Conservation (phyloP, 2,888 invertebrate genomes). For the Cryptus armator region DNA sequence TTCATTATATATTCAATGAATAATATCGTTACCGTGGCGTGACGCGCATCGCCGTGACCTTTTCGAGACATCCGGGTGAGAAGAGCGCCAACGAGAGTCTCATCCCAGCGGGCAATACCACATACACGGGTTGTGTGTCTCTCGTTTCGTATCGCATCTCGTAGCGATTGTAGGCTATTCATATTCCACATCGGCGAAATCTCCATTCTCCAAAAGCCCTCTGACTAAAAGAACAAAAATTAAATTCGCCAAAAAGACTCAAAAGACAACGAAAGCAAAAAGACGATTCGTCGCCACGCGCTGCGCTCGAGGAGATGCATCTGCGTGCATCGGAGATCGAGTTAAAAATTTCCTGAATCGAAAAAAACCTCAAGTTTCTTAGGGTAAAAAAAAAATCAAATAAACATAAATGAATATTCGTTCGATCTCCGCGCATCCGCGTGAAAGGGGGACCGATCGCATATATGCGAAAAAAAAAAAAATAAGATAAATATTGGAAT, state of each 20-base stretch:
- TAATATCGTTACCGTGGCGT: constrained; percentile 59
- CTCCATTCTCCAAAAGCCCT: not conserved
- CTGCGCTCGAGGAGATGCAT: constrained; percentile 11
- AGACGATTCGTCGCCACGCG: constrained; percentile 26
- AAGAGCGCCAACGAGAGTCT: constrained; percentile 60
- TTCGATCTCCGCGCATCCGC: not conserved
- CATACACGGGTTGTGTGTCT: not conserved
- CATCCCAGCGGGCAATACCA: constrained; percentile 47
- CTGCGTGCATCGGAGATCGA: constrained; percentile 19
- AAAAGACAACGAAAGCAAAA: not conserved
- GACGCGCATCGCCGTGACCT: constrained; percentile 68
- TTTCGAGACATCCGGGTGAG: constrained; percentile 70
- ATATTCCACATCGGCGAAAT: not conserved
- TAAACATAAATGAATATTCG: not conserved
- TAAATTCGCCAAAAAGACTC: not conserved
- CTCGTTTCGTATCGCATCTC: constrained; percentile 26
- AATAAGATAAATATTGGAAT: not conserved
- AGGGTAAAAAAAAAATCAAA: not conserved
- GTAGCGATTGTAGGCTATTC: no score
- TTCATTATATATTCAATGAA: constrained; percentile 62
- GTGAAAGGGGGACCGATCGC: not conserved
- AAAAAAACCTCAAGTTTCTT: not conserved
- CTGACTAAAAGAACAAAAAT: constrained; percentile 1
- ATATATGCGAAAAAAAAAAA: not conserved
- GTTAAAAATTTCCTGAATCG: constrained; percentile 49